A percentile compares a stretch with the other conserved stretches of the same genome.
Evolutionary conservation across 2,113 vertebrate genomes (phyloP).

Genomic region (Oophaga pumilio): DNA sequence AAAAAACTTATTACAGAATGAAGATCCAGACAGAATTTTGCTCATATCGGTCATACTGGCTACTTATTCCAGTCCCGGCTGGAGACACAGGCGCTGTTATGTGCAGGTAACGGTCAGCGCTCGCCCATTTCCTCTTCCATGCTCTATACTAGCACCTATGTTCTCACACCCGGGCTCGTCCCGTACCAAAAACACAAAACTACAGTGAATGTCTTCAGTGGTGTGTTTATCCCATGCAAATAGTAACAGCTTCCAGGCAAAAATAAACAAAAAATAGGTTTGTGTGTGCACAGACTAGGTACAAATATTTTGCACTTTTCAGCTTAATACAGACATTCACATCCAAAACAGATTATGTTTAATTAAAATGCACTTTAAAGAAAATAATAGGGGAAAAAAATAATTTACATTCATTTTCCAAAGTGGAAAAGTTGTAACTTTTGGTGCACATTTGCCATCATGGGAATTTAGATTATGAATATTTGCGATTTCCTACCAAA

Average conservation of each 20-base stretch:
- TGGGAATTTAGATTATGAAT: too few relatives aligned
- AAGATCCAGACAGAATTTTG: neutral
- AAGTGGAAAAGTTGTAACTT: too few relatives aligned
- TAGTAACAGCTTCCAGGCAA: neutral
- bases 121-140: neutral
- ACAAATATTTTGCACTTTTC: too few relatives aligned
- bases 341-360: too few relatives aligned
- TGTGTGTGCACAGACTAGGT: too few relatives aligned
- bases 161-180: neutral
- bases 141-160: neutral
- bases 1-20: neutral
- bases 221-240: neutral
- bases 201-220: neutral
- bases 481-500: too few relatives aligned
- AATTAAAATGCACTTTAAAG: too few relatives aligned
- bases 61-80: neutral
- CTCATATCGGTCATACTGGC: neutral
- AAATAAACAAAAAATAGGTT: too few relatives aligned
- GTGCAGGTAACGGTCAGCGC: neutral
- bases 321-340: too few relatives aligned
- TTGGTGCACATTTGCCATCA: too few relatives aligned
- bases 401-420: too few relatives aligned
- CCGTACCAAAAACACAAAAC: neutral
- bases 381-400: too few relatives aligned
- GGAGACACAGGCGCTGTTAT: conserved; percentile 16